These are phyloP conservation scores for Mylabris sibirica DNA, from an alignment of 2,888 invertebrate genomes.

Conservation along the genomic window DNA sequence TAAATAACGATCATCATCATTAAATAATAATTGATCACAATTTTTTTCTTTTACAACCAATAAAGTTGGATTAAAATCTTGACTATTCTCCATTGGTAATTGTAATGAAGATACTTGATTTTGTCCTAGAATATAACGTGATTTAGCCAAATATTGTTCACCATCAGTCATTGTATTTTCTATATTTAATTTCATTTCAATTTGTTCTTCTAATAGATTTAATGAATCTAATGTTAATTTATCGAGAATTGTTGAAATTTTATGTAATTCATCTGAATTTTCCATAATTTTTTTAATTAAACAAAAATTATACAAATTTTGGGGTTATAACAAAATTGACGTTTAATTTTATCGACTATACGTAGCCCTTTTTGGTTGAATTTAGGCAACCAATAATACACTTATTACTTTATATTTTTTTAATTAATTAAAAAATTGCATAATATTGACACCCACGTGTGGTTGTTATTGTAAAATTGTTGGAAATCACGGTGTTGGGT, in stretches of 20 bases:
- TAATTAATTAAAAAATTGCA: background rate
- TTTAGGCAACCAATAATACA: background rate
- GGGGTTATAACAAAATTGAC: background rate
- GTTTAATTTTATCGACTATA: background rate
- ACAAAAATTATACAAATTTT: background rate
- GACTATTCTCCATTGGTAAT: slow-evolving; percentile 72
- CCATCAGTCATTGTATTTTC: slow-evolving; percentile 76
- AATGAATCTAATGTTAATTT: slow-evolving; percentile 73
- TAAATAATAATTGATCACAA: slow-evolving; percentile 46
- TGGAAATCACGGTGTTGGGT: background rate
- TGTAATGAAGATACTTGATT: slow-evolving; percentile 74
- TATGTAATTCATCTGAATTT: slow-evolving; percentile 50
- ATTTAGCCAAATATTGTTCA: slow-evolving; percentile 77
- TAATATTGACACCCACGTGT: background rate
- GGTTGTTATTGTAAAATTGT: background rate
- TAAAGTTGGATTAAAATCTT: slow-evolving; percentile 62
- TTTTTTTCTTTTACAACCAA: slow-evolving; percentile 55
- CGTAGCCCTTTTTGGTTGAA: background rate
- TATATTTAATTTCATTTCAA: slow-evolving; percentile 71
- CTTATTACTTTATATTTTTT: background rate
- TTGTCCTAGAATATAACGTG: slow-evolving; percentile 81
- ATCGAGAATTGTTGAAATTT: slow-evolving; percentile 71
- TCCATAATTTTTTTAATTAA: slow-evolving; percentile 34
- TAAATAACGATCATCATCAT: slow-evolving; percentile 52
- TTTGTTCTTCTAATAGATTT: slow-evolving; percentile 77